Base-by-base conservation (phyloP, 2,888 invertebrate species). In the Tipula vernalis region DNA sequence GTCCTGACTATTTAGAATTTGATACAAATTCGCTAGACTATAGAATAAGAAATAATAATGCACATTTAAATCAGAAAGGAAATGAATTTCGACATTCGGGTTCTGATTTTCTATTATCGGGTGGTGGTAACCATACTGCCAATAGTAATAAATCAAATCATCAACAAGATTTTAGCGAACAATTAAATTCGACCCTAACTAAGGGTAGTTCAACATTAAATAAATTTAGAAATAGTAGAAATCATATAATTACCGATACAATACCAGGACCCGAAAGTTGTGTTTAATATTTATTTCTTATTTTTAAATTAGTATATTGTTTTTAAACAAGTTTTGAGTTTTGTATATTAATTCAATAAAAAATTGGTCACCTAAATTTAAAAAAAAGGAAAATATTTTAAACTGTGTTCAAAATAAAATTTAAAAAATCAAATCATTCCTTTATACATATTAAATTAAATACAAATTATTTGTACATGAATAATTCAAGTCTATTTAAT, bases 221-320 rank as follows among this genome's bases (percentile, higher is more conserved):
- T 88, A 91, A 91, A 90, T 91, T 93, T 91, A 92, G 94, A 90
- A 88, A 94, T 91, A 92, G 94, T 91, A 94, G 95, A 92, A 95
- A 96, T 91, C 95, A 95, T 90, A 96, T 96, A 87, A 94, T 97
- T 89, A 95, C 96, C 86, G 96, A 96, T 91, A 95, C 96, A 89
- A 94, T 97, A 91, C 97, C 97, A 42, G 97, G 97, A 87, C 97
- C 96, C 83, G 97, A 97, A 91, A 97, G 96, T 92, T 97, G 97
- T 92, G 97, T 97, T 90, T 97, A 94, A 94, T 83, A 42, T 85
- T 85, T 85, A 18, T 36, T 28, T 28, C 28, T 28, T 85, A 71
- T 71, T 71, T 71, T 71, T 71, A 10, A 71, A 71, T 71, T 71
- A 71, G 12, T 71, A 28, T 71, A 28, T 28, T 71, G 10, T 28